Conservation (phyloP, 2,113 vertebrate species). For the Thunnus maccoyii region DNA sequence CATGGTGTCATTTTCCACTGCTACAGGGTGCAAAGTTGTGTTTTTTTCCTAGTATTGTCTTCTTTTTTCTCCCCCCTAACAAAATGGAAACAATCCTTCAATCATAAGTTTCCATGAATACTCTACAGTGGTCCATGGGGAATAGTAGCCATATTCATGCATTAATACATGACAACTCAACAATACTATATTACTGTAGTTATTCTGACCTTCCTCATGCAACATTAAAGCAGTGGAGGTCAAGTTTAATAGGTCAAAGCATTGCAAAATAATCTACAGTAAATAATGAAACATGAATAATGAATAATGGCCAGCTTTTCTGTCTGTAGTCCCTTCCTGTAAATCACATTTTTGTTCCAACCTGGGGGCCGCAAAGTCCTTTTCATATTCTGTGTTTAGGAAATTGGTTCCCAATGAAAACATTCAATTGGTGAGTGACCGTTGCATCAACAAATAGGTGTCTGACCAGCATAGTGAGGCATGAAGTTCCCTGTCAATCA, state of each 20-base stretch:
- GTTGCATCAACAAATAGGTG: constrained; percentile 60
- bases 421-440: constrained; percentile 44
- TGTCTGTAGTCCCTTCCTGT: constrained; percentile 29
- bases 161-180: neutral
- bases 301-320: neutral
- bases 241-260: neutral
- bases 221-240: neutral
- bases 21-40: neutral
- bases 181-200: neutral
- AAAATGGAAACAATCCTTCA: constrained; percentile 9
- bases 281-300: constrained; percentile 24
- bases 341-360: constrained; percentile 34
- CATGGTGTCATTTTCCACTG: neutral
- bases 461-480: constrained; percentile 53
- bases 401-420: constrained; percentile 64
- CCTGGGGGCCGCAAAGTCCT: constrained; percentile 16
- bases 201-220: constrained; percentile 2
- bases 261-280: neutral
- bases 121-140: neutral
- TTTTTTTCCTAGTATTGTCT: neutral
- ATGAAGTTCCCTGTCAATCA: constrained; percentile 66
- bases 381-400: constrained; percentile 51
- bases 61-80: neutral
- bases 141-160: neutral
- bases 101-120: constrained; percentile 4